These are phyloP conservation scores for Phalanger gymnotis DNA, from an alignment of 2,797 vertebrate species.

Conservation along the genomic window DNA sequence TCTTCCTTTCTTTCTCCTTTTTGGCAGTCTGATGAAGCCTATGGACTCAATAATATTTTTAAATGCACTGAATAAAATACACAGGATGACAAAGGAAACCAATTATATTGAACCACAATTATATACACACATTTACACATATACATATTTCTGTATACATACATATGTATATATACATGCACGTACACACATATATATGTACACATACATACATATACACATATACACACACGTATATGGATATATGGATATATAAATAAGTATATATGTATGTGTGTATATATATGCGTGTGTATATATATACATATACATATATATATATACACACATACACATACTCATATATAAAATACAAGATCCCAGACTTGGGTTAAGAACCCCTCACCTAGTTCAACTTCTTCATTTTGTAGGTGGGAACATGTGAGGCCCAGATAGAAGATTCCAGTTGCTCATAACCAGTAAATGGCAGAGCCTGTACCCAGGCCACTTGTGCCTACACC, in stretches of 20 bases:
- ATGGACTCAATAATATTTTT: not conserved
- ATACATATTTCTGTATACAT: not conserved
- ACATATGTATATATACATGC: not conserved
- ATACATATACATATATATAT: no score
- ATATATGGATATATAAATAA: no score
- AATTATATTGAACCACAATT: not conserved
- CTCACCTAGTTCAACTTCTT: not conserved
- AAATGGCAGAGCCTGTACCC: not conserved
- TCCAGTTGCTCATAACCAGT: no score
- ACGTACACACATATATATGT: no score
- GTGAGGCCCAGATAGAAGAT: not conserved
- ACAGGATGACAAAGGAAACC: not conserved
- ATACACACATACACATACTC: accelerated
- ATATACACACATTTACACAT: not conserved
- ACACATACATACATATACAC: no score
- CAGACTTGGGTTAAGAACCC: not conserved
- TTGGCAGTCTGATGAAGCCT: not conserved
- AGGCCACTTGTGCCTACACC: not conserved
- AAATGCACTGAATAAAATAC: not conserved
- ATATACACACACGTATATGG: no score
- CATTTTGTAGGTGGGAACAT: not conserved
- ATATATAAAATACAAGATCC: not conserved
- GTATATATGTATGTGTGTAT: accelerated
- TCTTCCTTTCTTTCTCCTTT: not conserved
- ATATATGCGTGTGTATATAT: accelerated